Evolutionary conservation across 2,797 vertebrate genomes (phyloP), one percentile per base, ranked within the genome.

Genomic region (Thripadectes ignobilis): DNA sequence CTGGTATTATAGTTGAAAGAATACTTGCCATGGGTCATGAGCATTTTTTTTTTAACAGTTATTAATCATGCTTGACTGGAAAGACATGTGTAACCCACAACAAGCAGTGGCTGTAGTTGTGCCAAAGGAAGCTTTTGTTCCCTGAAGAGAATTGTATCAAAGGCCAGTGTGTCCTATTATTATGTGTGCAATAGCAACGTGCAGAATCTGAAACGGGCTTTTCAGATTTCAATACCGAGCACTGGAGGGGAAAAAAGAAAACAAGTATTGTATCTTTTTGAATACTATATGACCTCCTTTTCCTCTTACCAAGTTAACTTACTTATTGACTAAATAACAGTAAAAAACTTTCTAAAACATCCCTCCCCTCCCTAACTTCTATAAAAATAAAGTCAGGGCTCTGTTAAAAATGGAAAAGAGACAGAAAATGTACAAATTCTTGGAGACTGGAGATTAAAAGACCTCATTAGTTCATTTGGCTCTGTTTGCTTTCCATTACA

Each of bases 41-140:
- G 86, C 92, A 75, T 93, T 95, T 97, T 96, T 73, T 81, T 95
- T 97, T 90, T 86, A 94, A 61, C 81, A 88, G 93, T 96, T 97
- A 97, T 97, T 97, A 97, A 97, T 97, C 97, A 97, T 93, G 97
- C 96, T 97, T 97, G 96, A 96, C 96, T 97, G 92, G 94, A 96
- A 96, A 96, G 95, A 97, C 95, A 92, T 95, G 92, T 96, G 93
- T 96, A 96, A 96, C 94, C 92, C 96, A 96, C 94, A 96, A 97
- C 94, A 97, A 97, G 93, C 94, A 81, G 66, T 80, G 93, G 92
- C 94, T 97, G 81, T 96, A 95, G 93, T 91, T 91, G 78, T 96
- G 94, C 95, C 96, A 97, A 96, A 92, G 91, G 96, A 97, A 95
- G 94, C 95, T 95, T 97, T 97, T 97, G 95, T 97, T 97, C 96